Evolutionary conservation across 2,888 invertebrate species (phyloP), one percentile per base, ranked within the genome.

Genomic region (Scaptomyza flava): DNA sequence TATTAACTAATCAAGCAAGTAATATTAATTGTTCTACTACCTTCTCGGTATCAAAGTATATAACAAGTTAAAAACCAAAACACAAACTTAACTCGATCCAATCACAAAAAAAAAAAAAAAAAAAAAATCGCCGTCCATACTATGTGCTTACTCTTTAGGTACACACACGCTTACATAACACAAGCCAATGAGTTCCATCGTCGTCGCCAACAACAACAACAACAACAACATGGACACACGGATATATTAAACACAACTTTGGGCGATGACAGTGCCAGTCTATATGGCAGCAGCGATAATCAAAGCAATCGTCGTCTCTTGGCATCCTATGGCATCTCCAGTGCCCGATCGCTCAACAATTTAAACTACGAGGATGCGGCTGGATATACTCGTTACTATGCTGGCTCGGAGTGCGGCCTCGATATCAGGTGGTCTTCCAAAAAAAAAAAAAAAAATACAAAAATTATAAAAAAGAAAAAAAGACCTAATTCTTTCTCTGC

Each of bases 81-180:
- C 27, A 27, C 5, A 27, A 51, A 51, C n/a, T 34, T 14, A 51
- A 51, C 33, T 38, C 27, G 20, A 30, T 43, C 20, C 42, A 62
- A 62, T 43, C 53, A 14, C 41, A 46, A 53, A 50, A 30, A 23
- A 42, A 56, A 59, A 48, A 23, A 42, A 56, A 59, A 48, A 17
- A 17, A 56, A 62, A 52, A 17, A 72, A 60, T 54, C 54, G 74
- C 69, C 61, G 72, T 51, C 60, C 50, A 50, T 50, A 34, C 50
- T 50, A 65, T 77, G 81, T 87, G 81, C 87, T 81, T 77, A 59
- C 73, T 74, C 80, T 84, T 78, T 87, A 91, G 91, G 90, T 91
- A 91, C 89, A 91, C 90, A 80, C 91, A 91, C 81, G 91, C 90
- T 85, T 91, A 91, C 83, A 90, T 91, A 86, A 89, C 90, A 89